Evolutionary conservation across 2,113 vertebrate species (phyloP).

Genomic region (Lasiurus borealis): DNA sequence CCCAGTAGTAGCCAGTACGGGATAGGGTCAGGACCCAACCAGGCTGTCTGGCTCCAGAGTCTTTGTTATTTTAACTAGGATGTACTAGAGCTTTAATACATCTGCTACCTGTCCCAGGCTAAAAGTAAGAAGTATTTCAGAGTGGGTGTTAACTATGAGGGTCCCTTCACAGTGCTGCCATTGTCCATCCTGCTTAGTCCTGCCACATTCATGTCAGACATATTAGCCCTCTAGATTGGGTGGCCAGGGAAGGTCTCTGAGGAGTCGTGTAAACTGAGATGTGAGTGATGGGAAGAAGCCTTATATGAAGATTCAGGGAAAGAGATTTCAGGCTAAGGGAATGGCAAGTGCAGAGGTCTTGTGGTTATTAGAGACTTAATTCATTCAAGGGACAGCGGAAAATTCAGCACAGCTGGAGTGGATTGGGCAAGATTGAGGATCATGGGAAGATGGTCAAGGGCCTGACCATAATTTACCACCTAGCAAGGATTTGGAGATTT

Average conservation of each 20-base stretch:
- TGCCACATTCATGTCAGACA: background rate
- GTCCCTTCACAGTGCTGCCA: background rate
- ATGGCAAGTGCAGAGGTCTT: background rate
- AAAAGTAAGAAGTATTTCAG: background rate
- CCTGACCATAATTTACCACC: background rate
- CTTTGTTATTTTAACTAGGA: background rate
- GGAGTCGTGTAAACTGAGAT: background rate
- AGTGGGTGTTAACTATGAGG: background rate
- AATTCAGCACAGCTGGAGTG: no score
- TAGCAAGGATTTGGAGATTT: background rate
- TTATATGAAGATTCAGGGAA: background rate
- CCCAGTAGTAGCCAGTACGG: background rate
- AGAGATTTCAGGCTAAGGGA: background rate
- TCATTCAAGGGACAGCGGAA: background rate
- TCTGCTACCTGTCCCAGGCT: background rate
- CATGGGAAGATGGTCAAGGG: background rate
- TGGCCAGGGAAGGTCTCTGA: background rate
- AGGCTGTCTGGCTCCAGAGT: background rate
- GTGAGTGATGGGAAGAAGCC: background rate
- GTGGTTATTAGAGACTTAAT: background rate
- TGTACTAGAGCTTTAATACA: background rate
- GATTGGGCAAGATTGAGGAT: background rate
- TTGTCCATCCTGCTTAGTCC: background rate
- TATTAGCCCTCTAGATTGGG: background rate
- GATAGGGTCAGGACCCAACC: background rate